Evolutionary conservation across 1,140 invertebrate genomes (phyloP).

Genomic region (Bathynomus jamesi): DNA sequence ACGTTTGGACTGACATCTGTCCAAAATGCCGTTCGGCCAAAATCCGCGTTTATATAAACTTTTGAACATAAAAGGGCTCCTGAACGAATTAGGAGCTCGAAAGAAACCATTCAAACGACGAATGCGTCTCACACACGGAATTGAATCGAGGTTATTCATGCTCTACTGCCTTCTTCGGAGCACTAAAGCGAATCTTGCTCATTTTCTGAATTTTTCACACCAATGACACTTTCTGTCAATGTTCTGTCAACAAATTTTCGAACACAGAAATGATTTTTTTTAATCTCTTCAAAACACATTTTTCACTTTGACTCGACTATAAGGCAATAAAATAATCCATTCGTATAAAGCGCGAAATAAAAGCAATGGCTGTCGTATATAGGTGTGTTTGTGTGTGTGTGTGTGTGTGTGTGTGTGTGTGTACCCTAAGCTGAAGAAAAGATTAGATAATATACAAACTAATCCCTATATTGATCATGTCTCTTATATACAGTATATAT

Average conservation of each 20-base stretch:
- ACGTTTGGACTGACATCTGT: not conserved
- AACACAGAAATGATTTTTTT: not conserved
- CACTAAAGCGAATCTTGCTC: too few species aligned
- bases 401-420: not conserved
- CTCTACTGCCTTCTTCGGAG: too few species aligned
- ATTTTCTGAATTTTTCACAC: too few species aligned
- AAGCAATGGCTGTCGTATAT: not conserved
- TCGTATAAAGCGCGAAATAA: not conserved
- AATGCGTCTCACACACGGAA: too few species aligned
- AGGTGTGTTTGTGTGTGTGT: too few species aligned
- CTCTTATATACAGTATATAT: not conserved
- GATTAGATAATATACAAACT: not conserved
- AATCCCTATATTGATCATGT: not conserved
- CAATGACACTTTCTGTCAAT: too few species aligned
- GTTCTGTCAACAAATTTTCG: not conserved
- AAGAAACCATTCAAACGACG: too few species aligned
- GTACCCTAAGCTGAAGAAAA: not conserved
- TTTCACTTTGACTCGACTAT: not conserved
- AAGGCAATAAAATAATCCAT: not conserved
- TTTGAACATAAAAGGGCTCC: too few species aligned
- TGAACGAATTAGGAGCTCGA: too few species aligned
- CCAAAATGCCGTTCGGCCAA: not conserved
- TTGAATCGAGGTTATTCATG: too few species aligned
- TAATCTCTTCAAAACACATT: not conserved
- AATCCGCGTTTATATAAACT: not conserved